These are phyloP conservation scores for Phoebastria nigripes DNA, from an alignment of 2,797 vertebrate species.

Conservation along the genomic window DNA sequence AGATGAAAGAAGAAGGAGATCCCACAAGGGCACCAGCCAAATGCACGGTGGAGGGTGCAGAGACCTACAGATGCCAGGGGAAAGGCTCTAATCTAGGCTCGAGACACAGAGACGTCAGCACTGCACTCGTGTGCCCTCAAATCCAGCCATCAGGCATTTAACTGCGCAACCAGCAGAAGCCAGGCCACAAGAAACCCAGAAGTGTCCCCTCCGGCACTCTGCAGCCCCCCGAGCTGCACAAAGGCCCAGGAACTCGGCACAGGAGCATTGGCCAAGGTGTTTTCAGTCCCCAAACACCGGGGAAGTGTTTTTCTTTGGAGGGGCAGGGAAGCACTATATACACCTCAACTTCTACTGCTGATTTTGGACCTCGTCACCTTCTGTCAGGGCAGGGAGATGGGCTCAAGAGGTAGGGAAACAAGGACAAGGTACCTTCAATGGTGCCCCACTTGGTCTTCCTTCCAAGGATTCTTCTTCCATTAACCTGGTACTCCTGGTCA, in stretches of 20 bases:
- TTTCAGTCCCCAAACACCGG: background rate
- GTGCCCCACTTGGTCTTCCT: constrained; percentile 99
- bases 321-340: background rate
- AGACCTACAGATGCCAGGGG: background rate
- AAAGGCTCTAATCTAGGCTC: background rate
- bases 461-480: constrained; percentile 93
- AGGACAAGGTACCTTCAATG: constrained; percentile 88
- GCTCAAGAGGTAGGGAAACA: background rate
- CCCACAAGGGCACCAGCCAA: background rate
- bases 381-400: background rate
- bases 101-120: background rate
- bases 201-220: background rate
- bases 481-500: constrained; percentile 97
- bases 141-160: background rate
- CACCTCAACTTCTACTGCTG: background rate
- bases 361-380: background rate
- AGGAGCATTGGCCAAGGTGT: background rate
- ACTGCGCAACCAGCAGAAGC: background rate
- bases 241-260: background rate
- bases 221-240: rapidly evolving
- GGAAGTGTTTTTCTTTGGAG: background rate
- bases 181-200: background rate
- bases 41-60: background rate
- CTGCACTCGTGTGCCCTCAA: background rate
- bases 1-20: background rate